These are phyloP conservation scores for Holacanthus passer DNA, from an alignment of 2,113 vertebrate species.

Conservation along the genomic window DNA sequence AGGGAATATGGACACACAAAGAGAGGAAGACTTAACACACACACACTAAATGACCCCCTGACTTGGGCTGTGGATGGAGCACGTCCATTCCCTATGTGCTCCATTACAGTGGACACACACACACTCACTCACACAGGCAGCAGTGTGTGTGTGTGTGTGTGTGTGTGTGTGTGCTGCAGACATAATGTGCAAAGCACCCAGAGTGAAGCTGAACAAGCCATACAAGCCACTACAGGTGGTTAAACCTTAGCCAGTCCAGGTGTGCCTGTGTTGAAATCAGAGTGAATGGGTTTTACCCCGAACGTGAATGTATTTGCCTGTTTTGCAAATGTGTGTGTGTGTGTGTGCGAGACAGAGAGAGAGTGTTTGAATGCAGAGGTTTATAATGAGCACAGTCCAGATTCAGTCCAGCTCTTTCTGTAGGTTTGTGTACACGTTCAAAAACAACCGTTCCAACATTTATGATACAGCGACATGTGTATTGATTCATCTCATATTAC, in stretches of 20 bases:
- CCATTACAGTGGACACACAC: conserved; percentile 4
- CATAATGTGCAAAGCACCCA: conserved; percentile 46
- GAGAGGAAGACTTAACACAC: conserved; percentile 46
- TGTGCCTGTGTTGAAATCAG: conserved; percentile 76
- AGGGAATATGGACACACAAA: conserved; percentile 61
- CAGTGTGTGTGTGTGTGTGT: conserved; percentile 26
- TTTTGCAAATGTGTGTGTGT: conserved; percentile 16
- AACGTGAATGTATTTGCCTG: conserved; percentile 74
- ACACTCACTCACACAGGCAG: conserved; percentile 14
- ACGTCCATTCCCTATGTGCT: conserved; percentile 7
- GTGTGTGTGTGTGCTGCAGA: conserved; percentile 41
- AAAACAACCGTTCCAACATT: conserved; percentile 39
- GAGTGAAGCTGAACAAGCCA: conserved; percentile 76
- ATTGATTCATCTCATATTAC: conserved; percentile 57
- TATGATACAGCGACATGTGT: conserved; percentile 30
- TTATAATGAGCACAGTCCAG: conserved; percentile 66
- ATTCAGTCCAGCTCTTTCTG: conserved; percentile 61
- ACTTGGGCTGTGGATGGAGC: conserved; percentile 27
- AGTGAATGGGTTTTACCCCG: conserved; percentile 65
- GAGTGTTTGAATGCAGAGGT: conserved; percentile 34
- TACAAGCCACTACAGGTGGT: conserved; percentile 79
- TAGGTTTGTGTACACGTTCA: conserved; percentile 23
- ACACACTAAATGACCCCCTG: conserved; percentile 11
- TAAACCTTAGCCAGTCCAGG: conserved; percentile 76
- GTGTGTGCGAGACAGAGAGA: background rate